These are phyloP conservation scores for Conchocele bisecta DNA, from an alignment of 2,888 invertebrate species.

Conservation along the genomic window DNA sequence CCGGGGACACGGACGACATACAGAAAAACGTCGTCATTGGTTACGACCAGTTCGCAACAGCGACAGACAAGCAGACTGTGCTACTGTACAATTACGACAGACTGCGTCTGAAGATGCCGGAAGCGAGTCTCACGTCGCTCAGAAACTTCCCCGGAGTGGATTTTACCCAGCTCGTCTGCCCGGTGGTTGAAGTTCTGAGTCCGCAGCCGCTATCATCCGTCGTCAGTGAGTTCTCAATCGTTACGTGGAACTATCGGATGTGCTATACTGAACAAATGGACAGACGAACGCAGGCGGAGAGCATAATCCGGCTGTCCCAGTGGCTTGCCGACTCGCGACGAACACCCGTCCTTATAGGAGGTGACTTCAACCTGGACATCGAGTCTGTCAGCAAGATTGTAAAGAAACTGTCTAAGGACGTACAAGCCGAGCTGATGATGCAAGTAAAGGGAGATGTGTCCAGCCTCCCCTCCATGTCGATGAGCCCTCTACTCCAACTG, in stretches of 20 bases:
- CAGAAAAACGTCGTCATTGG: not conserved
- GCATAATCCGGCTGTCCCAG: not conserved
- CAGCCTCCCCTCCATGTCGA: too few species aligned
- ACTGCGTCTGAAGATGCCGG: not conserved
- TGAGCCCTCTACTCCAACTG: too few species aligned
- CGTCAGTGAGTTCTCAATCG: not conserved
- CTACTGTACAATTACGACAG: not conserved
- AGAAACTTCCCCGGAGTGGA: not conserved
- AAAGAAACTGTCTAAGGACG: too few species aligned
- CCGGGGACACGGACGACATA: conserved; percentile 4
- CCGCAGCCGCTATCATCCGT: not conserved
- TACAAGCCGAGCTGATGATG: too few species aligned
- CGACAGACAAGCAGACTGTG: not conserved
- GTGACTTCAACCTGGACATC: not conserved
- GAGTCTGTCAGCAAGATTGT: not conserved
- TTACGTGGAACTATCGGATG: not conserved
- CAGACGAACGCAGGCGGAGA: not conserved
- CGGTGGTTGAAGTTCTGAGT: not conserved
- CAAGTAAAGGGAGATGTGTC: too few species aligned
- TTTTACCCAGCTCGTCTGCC: not conserved
- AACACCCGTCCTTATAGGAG: not conserved
- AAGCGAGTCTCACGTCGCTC: not conserved
- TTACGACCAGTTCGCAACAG: not conserved
- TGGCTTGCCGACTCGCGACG: not conserved
- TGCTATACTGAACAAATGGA: not conserved